Evolutionary conservation across 2,888 invertebrate genomes (phyloP).

Genomic region (Xestobium rufovillosum): DNA sequence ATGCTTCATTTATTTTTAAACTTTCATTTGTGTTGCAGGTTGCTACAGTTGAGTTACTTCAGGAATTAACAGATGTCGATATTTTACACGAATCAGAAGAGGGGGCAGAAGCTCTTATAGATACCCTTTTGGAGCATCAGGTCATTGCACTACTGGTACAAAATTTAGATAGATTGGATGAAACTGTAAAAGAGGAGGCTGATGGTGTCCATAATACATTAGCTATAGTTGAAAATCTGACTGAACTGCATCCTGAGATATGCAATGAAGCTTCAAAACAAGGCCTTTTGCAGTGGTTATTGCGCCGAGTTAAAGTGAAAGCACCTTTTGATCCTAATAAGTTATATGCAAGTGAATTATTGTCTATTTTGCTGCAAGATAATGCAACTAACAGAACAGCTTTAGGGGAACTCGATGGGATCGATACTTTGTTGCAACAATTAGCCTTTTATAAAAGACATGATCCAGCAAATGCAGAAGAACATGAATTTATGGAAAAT

Average conservation of each 20-base stretch:
- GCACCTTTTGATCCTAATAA: conserved; percentile 92
- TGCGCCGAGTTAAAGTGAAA: conserved; percentile 81
- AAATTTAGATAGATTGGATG: conserved; percentile 89
- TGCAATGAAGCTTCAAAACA: conserved; percentile 82
- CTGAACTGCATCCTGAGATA: conserved; percentile 81
- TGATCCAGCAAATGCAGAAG: conserved; percentile 85
- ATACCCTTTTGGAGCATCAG: conserved; percentile 82
- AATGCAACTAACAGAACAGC: conserved; percentile 73
- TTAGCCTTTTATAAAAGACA: conserved; percentile 91
- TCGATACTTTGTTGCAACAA: conserved; percentile 92
- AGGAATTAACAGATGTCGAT: conserved; percentile 94
- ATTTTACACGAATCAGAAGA: conserved; percentile 91
- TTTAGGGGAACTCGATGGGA: conserved; percentile 90
- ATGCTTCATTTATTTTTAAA: conserved; percentile 3
- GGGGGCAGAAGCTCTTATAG: conserved; percentile 80
- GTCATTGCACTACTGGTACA: conserved; percentile 78
- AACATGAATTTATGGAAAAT: conserved; percentile 98
- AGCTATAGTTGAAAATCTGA: conserved; percentile 84
- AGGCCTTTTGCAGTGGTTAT: conserved; percentile 85
- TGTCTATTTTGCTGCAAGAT: conserved; percentile 90
- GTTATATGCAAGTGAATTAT: conserved; percentile 89
- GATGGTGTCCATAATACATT: conserved; percentile 95
- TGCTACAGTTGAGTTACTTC: conserved; percentile 50
- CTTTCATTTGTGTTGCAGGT: conserved; percentile 28
- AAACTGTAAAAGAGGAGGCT: conserved; percentile 84